Evolutionary conservation across 2,888 invertebrate genomes (phyloP).

Genomic region (Boloria selene): DNA sequence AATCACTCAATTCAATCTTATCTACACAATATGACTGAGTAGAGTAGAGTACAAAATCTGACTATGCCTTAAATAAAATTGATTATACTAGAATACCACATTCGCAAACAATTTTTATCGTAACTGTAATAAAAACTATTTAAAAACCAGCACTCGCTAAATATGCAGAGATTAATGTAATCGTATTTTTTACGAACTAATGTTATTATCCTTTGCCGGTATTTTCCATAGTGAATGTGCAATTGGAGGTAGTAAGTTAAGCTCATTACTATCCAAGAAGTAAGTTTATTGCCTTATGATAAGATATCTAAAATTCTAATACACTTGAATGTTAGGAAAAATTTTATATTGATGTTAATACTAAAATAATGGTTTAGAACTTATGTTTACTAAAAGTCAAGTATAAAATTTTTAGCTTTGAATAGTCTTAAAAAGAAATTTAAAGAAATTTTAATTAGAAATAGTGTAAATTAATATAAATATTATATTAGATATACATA

Average conservation of each 20-base stretch:
- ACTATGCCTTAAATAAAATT: slow-evolving; percentile 7
- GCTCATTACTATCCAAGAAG: not conserved
- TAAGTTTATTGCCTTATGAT: slow-evolving; percentile 2
- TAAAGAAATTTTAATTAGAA: too few relatives aligned
- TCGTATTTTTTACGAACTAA: slow-evolving; percentile 13
- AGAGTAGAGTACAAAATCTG: slow-evolving; percentile 5
- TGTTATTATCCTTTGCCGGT: slow-evolving; percentile 12
- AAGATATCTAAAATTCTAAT: not conserved
- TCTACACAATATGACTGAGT: not conserved
- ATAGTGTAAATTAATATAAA: too few relatives aligned
- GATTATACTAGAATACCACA: not conserved
- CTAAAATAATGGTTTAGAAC: not conserved
- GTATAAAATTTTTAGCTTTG: too few relatives aligned
- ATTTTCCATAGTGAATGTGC: slow-evolving; percentile 17
- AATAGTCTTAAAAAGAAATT: too few relatives aligned
- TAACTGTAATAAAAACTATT: slow-evolving; percentile 7
- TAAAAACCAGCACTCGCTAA: slow-evolving; percentile 1
- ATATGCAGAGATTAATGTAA: slow-evolving; percentile 13
- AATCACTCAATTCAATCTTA: slow-evolving; percentile 3
- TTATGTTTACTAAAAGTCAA: too few relatives aligned
- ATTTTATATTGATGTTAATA: not conserved
- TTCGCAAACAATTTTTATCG: not conserved
- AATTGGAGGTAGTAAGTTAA: slow-evolving; percentile 1
- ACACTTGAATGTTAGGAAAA: not conserved
- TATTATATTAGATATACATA: too few relatives aligned